Base-by-base conservation (phyloP, 2,113 vertebrate genomes). In the Crotalus helleri region DNA sequence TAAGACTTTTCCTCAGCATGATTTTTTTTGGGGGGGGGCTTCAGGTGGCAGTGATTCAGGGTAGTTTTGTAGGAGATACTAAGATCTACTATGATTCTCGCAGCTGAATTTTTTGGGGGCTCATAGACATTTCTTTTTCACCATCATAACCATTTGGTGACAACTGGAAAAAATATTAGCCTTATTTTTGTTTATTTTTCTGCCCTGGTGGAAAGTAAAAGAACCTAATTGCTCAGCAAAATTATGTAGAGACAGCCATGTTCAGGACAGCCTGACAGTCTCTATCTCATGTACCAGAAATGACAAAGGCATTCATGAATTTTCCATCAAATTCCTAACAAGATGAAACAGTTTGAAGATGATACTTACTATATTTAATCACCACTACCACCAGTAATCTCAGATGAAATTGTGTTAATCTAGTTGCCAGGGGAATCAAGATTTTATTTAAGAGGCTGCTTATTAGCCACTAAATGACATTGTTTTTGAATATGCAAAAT, bases 401-500 rank as follows among this genome's bases (percentile, higher is more conserved):
- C 49, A 88, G 51, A 81, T 49, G 0, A 0, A 91, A 1, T 90
- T 6, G 87, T 92, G 33, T 92, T 94, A 74, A 92, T 94, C 91
- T 88, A 39, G 51, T 59, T 93, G 10, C 87, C 87, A 91, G 64
- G 94, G 91, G 0, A 92, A 86, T 90, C 88, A 26, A 61, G 21
- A 92, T 44, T 49, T 94, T 29, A 90, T 93, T 94, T 92, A 49
- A 51, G 95, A 92, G 91, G 19, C 19, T 89, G 0, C 88, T 94
- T 92, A 86, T 54, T 93, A 94, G 93, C 91, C 86, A 23, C n/a
- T 87, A 54, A 90, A 87, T 93, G 90, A 15, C 55, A 49, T 69
- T 69, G 49, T 44, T 53, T 11, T 92, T 94, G 92, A 94, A 93
- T 94, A 94, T 86, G 13, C 24, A 74, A 26, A 94, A 91, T 29